Base-by-base conservation (phyloP, 2,888 invertebrate genomes). In the Gasteruption jaculator region DNA sequence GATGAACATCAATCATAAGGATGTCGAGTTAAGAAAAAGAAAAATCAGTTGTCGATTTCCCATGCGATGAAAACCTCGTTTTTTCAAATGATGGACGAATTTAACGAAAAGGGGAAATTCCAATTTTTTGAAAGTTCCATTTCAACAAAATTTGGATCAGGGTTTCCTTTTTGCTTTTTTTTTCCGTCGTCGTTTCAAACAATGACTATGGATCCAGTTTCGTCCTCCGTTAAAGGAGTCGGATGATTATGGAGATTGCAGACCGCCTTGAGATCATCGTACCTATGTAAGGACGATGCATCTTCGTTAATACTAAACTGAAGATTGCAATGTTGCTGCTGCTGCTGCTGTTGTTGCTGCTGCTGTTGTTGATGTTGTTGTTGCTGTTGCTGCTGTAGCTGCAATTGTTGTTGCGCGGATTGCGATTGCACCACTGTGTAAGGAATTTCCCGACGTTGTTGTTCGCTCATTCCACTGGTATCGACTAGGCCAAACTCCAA, bases 401-500 rank as follows among this genome's bases (percentile, higher is more conserved):
- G 47, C n/a, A 19, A 36, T 14, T 44, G 48, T 44, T 60, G 58
- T 34, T 76, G 20, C 77, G 56, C 79, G 78, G 64, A 73, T 75
- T 46, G 86, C 11, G 75, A 74, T 52, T 90, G 87, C 11, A 91
- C 89, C 31, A 90, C 88, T 1, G 89, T 90, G 68, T 91, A 91
- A 3, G 90, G 89, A 60, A 91, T 91, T 72, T 91, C 90, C 48
- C 86, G 80, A 18, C 91, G 76, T 64, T 91, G 90, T 52, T 84
- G 84, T 61, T 89, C 90, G 36, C 84, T 85, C 89, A 93, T 91
- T 44, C 91, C 91, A 15, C 85, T 78, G 1, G 92, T 91, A 58
- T 91, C 91, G 41, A 92, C 85, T 61, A 91, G 76, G 63, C 87
- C 85, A 71, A 88, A 92, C 68, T 91, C 90, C 59, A 92, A 75